phyloP scores from a whole-genome alignment of 2,113 vertebrate species.

The Indicator indicator region DNA sequence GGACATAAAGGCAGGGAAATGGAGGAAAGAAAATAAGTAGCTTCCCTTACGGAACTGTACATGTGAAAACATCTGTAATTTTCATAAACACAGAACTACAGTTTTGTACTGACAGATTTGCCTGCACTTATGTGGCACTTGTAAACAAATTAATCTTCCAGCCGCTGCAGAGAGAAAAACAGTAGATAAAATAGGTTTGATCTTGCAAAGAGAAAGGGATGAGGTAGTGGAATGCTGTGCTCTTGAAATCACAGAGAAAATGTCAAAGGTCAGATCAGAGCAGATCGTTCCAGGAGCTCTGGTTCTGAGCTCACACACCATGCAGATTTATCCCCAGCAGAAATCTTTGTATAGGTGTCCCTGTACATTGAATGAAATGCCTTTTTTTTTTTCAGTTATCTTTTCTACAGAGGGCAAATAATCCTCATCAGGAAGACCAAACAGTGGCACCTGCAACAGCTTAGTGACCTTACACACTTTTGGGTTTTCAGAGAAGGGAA shows the following conservation, averaged over 20 bases:
- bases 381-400: neutral
- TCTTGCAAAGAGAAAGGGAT: neutral
- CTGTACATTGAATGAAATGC: neutral
- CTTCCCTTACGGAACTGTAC: neutral
- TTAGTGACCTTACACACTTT: neutral
- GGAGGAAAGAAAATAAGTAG: neutral
- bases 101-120: neutral
- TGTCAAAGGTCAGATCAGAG: neutral
- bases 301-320: neutral
- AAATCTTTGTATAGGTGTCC: neutral
- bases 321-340: neutral
- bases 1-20: neutral
- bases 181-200: neutral
- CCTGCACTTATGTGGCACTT: neutral
- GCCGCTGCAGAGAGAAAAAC: neutral
- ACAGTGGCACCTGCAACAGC: neutral
- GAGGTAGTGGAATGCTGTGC: neutral
- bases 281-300: neutral
- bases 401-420: neutral
- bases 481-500: neutral
- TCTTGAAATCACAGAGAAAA: neutral
- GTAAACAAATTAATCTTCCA: neutral
- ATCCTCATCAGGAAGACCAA: neutral
- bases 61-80: neutral
- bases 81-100: neutral